Base-by-base conservation (phyloP, 2,888 invertebrate species). In the Copidosoma aretas region DNA sequence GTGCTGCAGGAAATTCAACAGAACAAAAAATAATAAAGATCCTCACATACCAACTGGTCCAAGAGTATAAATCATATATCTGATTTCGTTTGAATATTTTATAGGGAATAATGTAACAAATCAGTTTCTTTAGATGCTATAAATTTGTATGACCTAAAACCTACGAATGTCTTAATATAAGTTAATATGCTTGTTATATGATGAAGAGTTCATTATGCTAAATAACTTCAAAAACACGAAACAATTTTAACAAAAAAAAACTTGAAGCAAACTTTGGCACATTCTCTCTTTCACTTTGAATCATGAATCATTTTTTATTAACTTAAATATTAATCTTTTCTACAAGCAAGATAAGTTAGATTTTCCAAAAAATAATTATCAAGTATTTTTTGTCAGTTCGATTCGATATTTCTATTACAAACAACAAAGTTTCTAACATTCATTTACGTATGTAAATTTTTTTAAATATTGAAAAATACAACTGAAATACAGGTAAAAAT, bases 241-340 rank as follows among this genome's bases (percentile, higher is more conserved):
- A 64, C 56, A 60, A 56, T 68, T 61, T 62, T 39, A 25, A 62
- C n/a, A 43, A 41, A 17, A n/a, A 53, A 41, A 17, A 66, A 69
- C 43, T 65, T 69, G 59, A 62, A 56, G 66, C 66, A 24, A 60
- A 49, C 70, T 70, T 70, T 70, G 70, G 70, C 70, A 66, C 70
- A 70, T 56, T 65, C 69, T 64, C 64, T 64, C 65, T 64, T 43
- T 51, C 59, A 66, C 63, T 15, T 32, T 32, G 8, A 32, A 63
- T 70, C 43, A 60, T 56, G 21, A 10, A 65, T 66, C 59, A 53
- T 70, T 60, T 49, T 56, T 17, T n/a, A 63, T 54, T 25, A 66
- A 62, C 53, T 66, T 52, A 60, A 52, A 39, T 19, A 49, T 60
- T 60, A 65, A 57, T 60, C 56, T 39, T 32, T 32, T 32, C 32